phyloP scores from a whole-genome alignment of 2,888 invertebrate species.

The Pimpla rufipes region DNA sequence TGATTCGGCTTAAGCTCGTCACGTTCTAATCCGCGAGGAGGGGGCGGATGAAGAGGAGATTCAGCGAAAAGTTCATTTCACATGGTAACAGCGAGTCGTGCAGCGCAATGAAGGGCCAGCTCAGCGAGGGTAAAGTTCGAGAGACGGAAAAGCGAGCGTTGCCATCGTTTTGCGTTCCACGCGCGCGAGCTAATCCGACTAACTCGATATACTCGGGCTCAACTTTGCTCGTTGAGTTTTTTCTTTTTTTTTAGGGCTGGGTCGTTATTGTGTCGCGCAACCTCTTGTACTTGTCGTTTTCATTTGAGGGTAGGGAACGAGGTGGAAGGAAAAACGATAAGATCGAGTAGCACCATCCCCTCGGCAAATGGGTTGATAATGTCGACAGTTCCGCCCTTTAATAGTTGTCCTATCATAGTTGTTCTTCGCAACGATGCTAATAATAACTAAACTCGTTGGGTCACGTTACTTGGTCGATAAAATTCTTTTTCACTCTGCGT shows the following conservation, averaged over 20 bases:
- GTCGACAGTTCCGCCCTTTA: not conserved
- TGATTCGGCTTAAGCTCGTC: constrained; percentile 41
- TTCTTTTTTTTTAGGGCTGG: not conserved
- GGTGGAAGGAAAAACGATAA: not conserved
- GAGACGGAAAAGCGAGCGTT: constrained; percentile 15
- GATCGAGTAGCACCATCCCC: not conserved
- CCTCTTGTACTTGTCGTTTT: constrained; percentile 9
- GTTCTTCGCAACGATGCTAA: not conserved
- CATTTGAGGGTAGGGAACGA: constrained; percentile 23
- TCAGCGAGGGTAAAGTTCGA: constrained; percentile 2
- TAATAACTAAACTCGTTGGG: not conserved
- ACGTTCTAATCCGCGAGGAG: constrained; percentile 42
- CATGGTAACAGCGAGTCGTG: not conserved
- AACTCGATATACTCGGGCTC: constrained; percentile 19
- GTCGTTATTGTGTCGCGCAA: constrained; percentile 1
- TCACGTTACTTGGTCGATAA: not conserved
- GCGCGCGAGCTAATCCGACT: constrained; percentile 36
- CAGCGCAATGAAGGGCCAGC: not conserved
- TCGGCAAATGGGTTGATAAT: not conserved
- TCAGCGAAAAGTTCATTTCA: constrained; percentile 34
- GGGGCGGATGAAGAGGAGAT: not conserved
- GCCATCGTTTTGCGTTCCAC: constrained; percentile 39
- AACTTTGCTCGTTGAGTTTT: constrained; percentile 57
- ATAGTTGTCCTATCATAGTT: constrained; percentile 10
- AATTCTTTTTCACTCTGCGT: not conserved